Base-by-base conservation (phyloP, 2,888 invertebrate genomes). In the Cerastis leucographa region DNA sequence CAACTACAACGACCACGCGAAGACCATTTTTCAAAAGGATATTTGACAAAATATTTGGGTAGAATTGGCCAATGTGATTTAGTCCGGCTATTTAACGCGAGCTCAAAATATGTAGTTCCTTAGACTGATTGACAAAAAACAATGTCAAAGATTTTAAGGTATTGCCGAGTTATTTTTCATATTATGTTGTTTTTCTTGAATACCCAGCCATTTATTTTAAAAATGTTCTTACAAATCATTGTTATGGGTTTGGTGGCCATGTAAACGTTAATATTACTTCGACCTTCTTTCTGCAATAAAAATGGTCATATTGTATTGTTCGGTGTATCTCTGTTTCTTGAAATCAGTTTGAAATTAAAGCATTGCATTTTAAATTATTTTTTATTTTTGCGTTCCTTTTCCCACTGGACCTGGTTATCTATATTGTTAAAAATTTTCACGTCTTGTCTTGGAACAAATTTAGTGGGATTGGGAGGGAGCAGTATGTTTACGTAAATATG, bases 331-430 rank as follows among this genome's bases (percentile, higher is more conserved):
- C 8, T 54, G 49, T 7, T n/a, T 44, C 6, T 54, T 29, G 17
- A 35, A 56, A 56, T 29, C 4, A 9, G 11, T 56, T 56, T 59
- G 5, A 40, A 74, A 74, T 40, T 59, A 74, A 74, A 59, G 11
- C 17, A 12, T 65, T 67, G n/a, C 14, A 65, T 35, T 46, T 35
- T 12, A 25, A 25, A 19, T 17, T 54, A 9, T 64, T 9, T 4
- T 25, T 19, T 17, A n/a, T 44, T 44, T n/a, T 4, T 59, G 8
- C 1, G n/a, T 49, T 0, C 12, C 7, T 1, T 40, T 22, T 67
- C 6, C 7, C 5, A 8, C 8, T 68, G 9, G 0, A 19, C 11
- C 11, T 19, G 7, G 25, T 54, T 56, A 25, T 19, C 7, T 22
- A 22, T 54, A 9, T 11, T 35, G 25, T 56, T 25, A 25, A 56